Conservation (phyloP, 2,888 invertebrate species). For the Altica lythri region DNA sequence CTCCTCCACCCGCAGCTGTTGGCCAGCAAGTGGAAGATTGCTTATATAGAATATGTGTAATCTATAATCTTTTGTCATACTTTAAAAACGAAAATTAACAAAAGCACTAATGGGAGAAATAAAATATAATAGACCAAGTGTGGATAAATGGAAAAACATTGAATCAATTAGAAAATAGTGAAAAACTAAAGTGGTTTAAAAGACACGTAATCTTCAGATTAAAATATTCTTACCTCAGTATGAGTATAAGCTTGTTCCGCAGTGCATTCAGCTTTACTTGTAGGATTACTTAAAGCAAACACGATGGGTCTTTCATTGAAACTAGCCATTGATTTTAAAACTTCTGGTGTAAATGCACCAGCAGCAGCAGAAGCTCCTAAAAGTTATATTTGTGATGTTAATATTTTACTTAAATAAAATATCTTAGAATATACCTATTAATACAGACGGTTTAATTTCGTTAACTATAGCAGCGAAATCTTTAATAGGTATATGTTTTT, state of each 20-base stretch:
- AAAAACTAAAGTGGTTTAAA: too few relatives aligned
- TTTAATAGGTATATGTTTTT: conserved; percentile 78
- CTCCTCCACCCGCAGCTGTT: too few relatives aligned
- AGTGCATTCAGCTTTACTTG: conserved; percentile 97
- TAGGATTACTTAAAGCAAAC: conserved; percentile 98
- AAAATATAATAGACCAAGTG: too few relatives aligned
- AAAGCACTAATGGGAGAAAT: too few relatives aligned
- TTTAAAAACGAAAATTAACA: too few relatives aligned
- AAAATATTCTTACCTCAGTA: conserved; percentile 70
- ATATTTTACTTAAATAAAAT: neutral
- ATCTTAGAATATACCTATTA: conserved; percentile 73
- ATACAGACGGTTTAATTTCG: conserved; percentile 81
- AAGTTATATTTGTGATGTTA: neutral
- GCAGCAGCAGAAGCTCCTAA: conserved; percentile 89
- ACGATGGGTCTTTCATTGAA: conserved; percentile 90
- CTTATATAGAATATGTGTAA: too few relatives aligned
- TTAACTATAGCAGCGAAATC: conserved; percentile 80
- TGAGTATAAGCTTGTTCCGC: conserved; percentile 92
- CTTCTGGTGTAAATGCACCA: conserved; percentile 87
- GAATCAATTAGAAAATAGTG: too few relatives aligned
- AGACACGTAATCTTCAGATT: too few relatives aligned
- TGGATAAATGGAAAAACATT: too few relatives aligned
- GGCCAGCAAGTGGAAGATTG: too few relatives aligned
- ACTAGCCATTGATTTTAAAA: conserved; percentile 83
- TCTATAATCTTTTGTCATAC: too few relatives aligned